Conservation (phyloP, 2,797 vertebrate species). For the Myotis findleyi region DNA sequence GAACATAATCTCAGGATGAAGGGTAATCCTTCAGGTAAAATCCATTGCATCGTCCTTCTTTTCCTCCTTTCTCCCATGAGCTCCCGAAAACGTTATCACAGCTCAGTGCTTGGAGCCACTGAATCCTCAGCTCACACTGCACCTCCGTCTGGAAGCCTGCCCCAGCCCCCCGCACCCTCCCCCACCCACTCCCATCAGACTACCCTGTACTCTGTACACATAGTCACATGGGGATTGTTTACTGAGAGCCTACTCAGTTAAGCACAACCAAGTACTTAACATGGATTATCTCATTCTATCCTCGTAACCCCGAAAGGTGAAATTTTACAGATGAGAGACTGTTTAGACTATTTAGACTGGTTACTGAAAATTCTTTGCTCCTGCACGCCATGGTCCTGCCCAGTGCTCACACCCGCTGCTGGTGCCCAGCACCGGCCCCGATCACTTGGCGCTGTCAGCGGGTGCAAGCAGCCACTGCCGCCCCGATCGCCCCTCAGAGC, state of each 20-base stretch:
- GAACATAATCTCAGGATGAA: conserved; percentile 45
- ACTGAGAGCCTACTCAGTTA: neutral
- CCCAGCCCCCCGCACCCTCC: too few relatives aligned
- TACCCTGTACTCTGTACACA: neutral
- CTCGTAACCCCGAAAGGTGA: conserved; percentile 55
- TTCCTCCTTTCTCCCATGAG: neutral
- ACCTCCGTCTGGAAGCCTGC: neutral
- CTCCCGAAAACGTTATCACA: neutral
- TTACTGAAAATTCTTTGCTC: too few relatives aligned
- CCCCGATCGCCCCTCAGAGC: too few relatives aligned
- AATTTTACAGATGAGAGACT: conserved; percentile 28
- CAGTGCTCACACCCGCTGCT: too few relatives aligned
- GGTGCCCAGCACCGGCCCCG: too few relatives aligned
- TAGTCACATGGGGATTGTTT: neutral
- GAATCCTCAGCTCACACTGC: neutral
- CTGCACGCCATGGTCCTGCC: too few relatives aligned
- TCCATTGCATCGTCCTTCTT: neutral
- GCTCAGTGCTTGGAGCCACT: neutral
- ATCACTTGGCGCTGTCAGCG: too few relatives aligned
- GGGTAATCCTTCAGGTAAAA: conserved; percentile 9
- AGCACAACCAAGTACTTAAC: conserved; percentile 39
- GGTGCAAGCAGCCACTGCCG: too few relatives aligned
- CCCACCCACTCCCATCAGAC: neutral
- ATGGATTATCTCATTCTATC: conserved; percentile 57
- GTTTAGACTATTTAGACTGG: neutral